Evolutionary conservation across 2,113 vertebrate species (phyloP).

Genomic region (Actenoides hombroni): DNA sequence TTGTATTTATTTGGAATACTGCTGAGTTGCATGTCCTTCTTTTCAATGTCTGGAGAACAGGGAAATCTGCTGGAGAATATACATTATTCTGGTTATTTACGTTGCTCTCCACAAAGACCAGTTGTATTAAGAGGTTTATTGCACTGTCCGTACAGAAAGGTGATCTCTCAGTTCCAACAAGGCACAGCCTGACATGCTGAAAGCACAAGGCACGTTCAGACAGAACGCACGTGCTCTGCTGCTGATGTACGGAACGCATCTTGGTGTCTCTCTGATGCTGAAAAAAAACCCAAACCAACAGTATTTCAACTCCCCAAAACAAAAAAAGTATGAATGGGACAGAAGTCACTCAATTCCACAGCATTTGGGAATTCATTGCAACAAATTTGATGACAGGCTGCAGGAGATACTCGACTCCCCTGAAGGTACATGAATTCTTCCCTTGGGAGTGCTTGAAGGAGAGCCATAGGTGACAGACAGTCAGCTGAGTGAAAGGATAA

Average conservation of each 20-base stretch:
- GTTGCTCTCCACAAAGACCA: background rate
- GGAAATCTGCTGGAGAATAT: background rate
- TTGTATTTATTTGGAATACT: slow-evolving; percentile 32
- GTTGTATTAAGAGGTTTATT: background rate
- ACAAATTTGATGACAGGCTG: background rate
- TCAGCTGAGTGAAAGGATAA: background rate
- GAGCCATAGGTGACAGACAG: rapidly evolving
- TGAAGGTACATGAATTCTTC: background rate
- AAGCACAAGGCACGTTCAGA: background rate
- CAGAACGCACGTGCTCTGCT: background rate
- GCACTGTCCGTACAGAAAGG: background rate
- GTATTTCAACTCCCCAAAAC: background rate
- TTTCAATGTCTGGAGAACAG: background rate
- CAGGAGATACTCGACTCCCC: background rate
- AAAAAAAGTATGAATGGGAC: background rate
- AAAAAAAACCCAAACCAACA: background rate
- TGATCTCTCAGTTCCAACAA: background rate
- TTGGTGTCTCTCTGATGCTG: background rate
- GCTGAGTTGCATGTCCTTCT: background rate
- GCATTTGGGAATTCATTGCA: background rate
- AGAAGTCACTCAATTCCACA: background rate
- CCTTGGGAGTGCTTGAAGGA: background rate
- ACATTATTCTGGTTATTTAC: background rate
- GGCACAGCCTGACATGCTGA: background rate
- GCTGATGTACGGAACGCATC: background rate